phyloP scores from a whole-genome alignment of 2,113 vertebrate species.

The Pipa parva region DNA sequence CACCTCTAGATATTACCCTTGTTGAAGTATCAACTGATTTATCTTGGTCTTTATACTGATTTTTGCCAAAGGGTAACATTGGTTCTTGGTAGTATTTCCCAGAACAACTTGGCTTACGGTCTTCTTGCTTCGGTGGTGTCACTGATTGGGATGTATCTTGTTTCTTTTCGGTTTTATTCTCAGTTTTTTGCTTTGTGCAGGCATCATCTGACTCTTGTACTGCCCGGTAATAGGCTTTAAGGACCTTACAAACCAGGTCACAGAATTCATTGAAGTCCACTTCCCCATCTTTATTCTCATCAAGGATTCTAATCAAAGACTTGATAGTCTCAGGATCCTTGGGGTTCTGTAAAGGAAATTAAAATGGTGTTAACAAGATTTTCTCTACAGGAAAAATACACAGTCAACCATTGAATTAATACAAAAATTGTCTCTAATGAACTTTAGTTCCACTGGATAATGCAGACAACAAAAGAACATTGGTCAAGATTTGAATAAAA shows the following conservation, averaged over 20 bases:
- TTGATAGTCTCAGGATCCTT: slow-evolving; percentile 31
- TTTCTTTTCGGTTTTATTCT: not conserved
- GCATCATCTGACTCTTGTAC: slow-evolving; percentile 12
- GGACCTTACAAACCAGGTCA: slow-evolving; percentile 20
- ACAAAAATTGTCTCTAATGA: no score
- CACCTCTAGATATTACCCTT: no score
- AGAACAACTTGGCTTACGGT: not conserved
- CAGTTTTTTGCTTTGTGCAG: not conserved
- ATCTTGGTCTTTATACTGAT: no score
- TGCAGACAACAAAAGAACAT: no score
- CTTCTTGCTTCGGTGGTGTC: not conserved
- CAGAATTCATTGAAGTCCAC: slow-evolving; percentile 34
- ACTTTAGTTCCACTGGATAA: no score
- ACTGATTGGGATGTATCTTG: not conserved
- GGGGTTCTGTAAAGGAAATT: slow-evolving; percentile 20
- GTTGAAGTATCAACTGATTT: no score
- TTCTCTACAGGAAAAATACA: no score
- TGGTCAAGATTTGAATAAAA: no score
- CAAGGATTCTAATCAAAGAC: slow-evolving; percentile 12
- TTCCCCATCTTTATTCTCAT: slow-evolving; percentile 33
- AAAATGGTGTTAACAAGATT: no score
- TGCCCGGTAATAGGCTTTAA: slow-evolving; percentile 15
- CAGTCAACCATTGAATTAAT: no score
- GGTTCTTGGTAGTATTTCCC: slow-evolving; percentile 16
- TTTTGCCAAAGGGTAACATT: not conserved